phyloP scores from a whole-genome alignment of 2,113 vertebrate species.

The Microtus montanus region DNA sequence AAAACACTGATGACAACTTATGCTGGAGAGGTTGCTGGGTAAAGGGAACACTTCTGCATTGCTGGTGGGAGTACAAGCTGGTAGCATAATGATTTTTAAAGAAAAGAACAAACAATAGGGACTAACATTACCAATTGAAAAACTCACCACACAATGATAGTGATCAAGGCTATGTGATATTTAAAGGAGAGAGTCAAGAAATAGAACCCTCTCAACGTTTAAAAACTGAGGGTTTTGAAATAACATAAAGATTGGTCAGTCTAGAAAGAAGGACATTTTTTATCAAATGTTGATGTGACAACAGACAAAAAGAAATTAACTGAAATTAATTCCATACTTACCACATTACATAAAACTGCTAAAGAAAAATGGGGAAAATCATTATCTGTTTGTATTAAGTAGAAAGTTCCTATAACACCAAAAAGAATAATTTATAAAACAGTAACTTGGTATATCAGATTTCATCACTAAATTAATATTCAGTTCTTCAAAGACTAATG shows the following conservation, averaged over 20 bases:
- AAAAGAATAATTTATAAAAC: not conserved
- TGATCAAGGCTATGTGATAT: not conserved
- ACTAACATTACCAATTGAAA: not conserved
- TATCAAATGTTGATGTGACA: not conserved
- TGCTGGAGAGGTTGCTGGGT: too few relatives aligned
- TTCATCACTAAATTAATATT: not conserved
- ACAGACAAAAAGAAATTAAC: not conserved
- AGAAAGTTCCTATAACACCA: not conserved
- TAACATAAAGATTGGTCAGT: not conserved
- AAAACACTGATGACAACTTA: too few relatives aligned
- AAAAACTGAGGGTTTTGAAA: not conserved
- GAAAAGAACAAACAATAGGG: not conserved
- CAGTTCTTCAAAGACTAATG: not conserved
- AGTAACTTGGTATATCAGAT: not conserved
- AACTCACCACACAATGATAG: not conserved
- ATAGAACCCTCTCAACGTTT: not conserved
- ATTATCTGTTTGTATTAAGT: not conserved
- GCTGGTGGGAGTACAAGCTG: too few relatives aligned
- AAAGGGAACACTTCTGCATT: too few relatives aligned
- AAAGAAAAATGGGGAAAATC: not conserved
- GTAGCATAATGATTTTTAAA: not conserved
- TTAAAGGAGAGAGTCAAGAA: not conserved
- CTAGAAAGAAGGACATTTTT: not conserved
- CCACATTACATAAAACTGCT: not conserved
- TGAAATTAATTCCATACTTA: not conserved